Evolutionary conservation across 35 echinoderm and acorn worm genomes (phyloP).

Genomic region (Heliocidaris tuberculata): DNA sequence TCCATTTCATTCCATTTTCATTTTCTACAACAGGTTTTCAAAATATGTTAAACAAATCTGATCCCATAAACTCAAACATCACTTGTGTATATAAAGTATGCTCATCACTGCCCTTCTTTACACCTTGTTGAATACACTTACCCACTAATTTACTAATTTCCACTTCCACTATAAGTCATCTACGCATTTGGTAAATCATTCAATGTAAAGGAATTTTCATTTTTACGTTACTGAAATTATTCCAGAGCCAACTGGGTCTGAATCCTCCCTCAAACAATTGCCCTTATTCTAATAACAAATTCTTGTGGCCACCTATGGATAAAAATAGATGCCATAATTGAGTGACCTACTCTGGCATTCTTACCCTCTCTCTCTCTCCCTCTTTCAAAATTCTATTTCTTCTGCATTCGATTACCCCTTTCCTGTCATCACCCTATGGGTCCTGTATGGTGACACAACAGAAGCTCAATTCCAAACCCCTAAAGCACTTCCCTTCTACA

Average conservation of each 20-base stretch:
- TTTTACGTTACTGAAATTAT: background rate
- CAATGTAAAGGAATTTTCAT: background rate
- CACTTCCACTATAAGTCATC: background rate
- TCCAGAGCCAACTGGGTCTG: background rate
- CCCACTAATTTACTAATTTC: background rate
- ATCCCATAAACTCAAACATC: background rate
- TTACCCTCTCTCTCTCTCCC: background rate
- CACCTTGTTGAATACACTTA: background rate
- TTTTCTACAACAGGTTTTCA: no score
- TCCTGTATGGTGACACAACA: background rate
- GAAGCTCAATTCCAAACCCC: background rate
- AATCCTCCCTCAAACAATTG: background rate
- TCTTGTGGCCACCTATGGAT: background rate
- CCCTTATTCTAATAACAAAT: background rate
- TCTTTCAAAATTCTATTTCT: background rate
- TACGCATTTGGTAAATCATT: background rate
- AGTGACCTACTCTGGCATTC: background rate
- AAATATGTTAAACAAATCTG: no score
- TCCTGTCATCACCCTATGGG: background rate
- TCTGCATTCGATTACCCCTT: background rate
- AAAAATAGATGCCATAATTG: slow-evolving; percentile 13
- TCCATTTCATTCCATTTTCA: no score
- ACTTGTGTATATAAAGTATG: background rate
- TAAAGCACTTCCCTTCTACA: background rate
- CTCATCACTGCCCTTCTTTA: background rate